phyloP scores from a whole-genome alignment of 2,888 invertebrate genomes.

The Nycteola revayana region DNA sequence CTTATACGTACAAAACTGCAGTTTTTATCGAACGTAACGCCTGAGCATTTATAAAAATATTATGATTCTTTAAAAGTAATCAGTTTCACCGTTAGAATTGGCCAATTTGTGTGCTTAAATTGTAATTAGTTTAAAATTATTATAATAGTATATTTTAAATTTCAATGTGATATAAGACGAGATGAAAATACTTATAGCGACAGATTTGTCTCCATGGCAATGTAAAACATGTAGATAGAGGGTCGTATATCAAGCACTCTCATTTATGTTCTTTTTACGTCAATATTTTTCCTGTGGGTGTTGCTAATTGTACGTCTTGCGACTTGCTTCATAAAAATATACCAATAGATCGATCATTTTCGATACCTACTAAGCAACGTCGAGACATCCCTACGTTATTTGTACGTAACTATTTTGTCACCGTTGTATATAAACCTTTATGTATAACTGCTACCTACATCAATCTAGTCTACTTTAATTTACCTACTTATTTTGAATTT shows the following conservation, averaged over 20 bases:
- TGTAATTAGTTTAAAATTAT: background rate
- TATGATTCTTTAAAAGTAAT: too few species aligned
- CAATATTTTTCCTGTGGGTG: too few species aligned
- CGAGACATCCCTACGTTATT: too few species aligned
- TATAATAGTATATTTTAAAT: slow-evolving; percentile 14
- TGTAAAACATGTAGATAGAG: slow-evolving; percentile 28
- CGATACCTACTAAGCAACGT: too few species aligned
- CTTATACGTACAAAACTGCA: too few species aligned
- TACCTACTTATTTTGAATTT: slow-evolving; percentile 22
- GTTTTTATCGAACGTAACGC: too few species aligned
- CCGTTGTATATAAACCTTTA: too few species aligned
- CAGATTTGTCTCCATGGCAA: slow-evolving; percentile 16
- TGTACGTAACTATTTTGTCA: too few species aligned
- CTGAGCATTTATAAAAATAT: too few species aligned
- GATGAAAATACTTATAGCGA: slow-evolving; percentile 25
- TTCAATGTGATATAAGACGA: slow-evolving; percentile 20
- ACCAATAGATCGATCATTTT: too few species aligned
- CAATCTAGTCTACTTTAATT: slow-evolving; percentile 33
- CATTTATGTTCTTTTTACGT: background rate
- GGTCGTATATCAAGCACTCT: slow-evolving; percentile 35
- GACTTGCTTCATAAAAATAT: too few species aligned
- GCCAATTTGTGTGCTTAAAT: slow-evolving; percentile 23
- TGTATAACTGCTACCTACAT: slow-evolving; percentile 12
- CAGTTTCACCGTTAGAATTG: slow-evolving; percentile 1
- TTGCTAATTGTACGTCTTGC: too few species aligned